Conservation (phyloP, 2,113 vertebrate species). For the Megaceryle maxima region DNA sequence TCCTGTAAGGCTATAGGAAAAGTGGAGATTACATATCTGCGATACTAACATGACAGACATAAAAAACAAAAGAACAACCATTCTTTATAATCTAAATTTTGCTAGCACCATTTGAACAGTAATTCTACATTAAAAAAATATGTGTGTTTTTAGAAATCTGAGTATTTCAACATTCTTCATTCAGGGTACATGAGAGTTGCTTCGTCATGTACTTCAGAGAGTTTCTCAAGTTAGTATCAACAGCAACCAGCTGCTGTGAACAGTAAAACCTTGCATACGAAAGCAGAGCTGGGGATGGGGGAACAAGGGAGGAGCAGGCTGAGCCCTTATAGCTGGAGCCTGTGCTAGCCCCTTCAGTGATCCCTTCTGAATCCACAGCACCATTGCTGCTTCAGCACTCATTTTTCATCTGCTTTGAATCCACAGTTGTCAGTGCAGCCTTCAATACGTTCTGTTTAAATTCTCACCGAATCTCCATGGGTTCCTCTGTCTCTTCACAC, state of each 20-base stretch:
- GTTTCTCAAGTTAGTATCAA: background rate
- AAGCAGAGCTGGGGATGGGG: background rate
- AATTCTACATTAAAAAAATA: background rate
- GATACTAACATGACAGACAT: background rate
- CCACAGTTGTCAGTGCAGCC: constrained; percentile 17
- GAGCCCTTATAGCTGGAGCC: background rate
- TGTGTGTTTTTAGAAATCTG: background rate
- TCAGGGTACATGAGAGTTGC: background rate
- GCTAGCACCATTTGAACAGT: background rate
- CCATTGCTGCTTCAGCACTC: background rate
- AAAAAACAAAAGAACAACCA: background rate
- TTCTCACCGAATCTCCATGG: constrained; percentile 16
- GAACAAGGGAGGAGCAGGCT: background rate
- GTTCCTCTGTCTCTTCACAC: constrained; percentile 42
- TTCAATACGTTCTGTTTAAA: constrained; percentile 53
- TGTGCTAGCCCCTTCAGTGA: background rate
- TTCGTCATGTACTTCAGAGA: background rate
- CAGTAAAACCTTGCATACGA: background rate
- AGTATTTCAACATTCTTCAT: background rate
- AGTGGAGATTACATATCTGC: background rate
- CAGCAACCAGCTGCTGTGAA: background rate
- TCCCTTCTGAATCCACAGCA: background rate
- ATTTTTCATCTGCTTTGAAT: constrained; percentile 32
- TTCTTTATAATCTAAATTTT: background rate
- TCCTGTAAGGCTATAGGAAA: background rate